Evolutionary conservation across 2,888 invertebrate genomes (phyloP), one percentile per base, ranked within the genome.

Genomic region (Eilema sororculum): DNA sequence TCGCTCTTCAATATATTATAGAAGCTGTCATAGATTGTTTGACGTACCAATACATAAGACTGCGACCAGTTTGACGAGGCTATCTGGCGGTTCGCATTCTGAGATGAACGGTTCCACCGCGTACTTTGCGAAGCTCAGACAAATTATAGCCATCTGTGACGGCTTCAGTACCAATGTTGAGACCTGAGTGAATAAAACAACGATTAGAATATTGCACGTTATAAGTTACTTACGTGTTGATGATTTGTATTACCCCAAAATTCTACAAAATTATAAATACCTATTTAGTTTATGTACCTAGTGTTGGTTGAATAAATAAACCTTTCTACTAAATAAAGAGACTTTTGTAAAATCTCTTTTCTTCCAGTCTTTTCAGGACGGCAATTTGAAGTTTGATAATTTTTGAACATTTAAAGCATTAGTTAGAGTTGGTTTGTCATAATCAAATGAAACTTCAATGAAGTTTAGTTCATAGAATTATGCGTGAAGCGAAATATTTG

Each of bases 141-240:
- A 98, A 90, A 98, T 98, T 90, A 98, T 98, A 83, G 98, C 98
- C 97, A 98, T 97, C 95, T 98, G 98, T 67, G 98, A 98, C 78
- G 99, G 98, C 94, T 98, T 99, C 88, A 98, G 96, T 85, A 99
- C 98, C 93, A 98, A 96, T 74, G 98, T 98, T 87, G 98, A 98
- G 84, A 98, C 98, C 98, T 98, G 97, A 97, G 61, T 69, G 33
- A 65, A 68, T 71, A 68, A 30, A 59, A 13, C 24, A 65, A 65
- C 30, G 60, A 28, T 69, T 65, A 67, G 30, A 64, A 65, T 57
- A 57, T 65, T 8, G 30, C 16, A 20, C 46, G 46, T 13, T 24
- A 30, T 3, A 33, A 8, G 33, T 24, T 16, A 8, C 22, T 65
- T 57, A 56, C 57, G 25, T 57, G 65, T 33, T 52, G 65, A 65